Evolutionary conservation across 2,888 invertebrate genomes (phyloP).

Genomic region (Ochropleura plecta): DNA sequence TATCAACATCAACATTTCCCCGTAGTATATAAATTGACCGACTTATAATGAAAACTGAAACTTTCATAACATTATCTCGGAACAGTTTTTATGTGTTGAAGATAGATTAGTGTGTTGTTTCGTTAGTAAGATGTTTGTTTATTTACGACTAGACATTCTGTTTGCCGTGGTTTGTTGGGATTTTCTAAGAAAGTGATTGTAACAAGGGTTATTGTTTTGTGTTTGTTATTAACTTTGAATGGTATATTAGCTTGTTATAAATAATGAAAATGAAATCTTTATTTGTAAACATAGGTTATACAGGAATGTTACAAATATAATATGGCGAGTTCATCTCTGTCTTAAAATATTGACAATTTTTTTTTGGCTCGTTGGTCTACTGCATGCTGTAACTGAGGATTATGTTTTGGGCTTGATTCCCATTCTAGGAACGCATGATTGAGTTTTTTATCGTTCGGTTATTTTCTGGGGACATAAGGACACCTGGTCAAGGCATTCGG

Average conservation of each 20-base stretch:
- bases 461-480: not conserved
- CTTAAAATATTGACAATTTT: not conserved
- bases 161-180: constrained; percentile 5
- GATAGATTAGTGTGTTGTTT: constrained; percentile 50
- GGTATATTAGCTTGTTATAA: not conserved
- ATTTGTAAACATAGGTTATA: too few species aligned
- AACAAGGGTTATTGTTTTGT: not conserved
- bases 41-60: constrained; percentile 53
- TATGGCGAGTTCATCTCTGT: too few species aligned
- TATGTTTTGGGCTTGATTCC: not conserved
- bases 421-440: not conserved
- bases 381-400: not conserved
- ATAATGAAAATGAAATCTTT: too few species aligned
- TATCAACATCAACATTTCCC: constrained; percentile 53
- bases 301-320: too few species aligned
- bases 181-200: constrained; percentile 18
- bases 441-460: not conserved
- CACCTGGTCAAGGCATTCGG: not conserved
- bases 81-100: constrained; percentile 35
- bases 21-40: constrained; percentile 48
- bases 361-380: not conserved
- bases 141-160: constrained; percentile 3
- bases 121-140: constrained; percentile 39
- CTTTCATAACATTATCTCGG: constrained; percentile 61
- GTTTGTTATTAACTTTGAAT: not conserved